Base-by-base conservation (phyloP, 2,888 invertebrate genomes). In the Agelastica alni region DNA sequence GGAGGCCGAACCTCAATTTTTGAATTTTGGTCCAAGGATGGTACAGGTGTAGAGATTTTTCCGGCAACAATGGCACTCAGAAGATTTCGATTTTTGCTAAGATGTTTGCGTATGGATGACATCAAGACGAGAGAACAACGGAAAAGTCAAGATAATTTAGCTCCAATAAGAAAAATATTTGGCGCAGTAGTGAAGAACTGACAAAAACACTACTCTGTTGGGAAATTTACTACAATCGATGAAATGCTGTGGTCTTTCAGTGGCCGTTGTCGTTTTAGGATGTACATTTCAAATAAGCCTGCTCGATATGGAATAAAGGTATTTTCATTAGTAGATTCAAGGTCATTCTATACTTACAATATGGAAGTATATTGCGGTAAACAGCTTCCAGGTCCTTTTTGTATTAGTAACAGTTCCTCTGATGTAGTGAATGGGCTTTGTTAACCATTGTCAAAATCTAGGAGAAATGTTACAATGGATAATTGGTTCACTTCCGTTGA, bases 31-130 rank as follows among this genome's bases (percentile, higher is more conserved):
- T 58, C 56, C 13, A 52, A 17, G 26, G 60, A 66, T 51, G 60
- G 64, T 14, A 51, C 52, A 36, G 60, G 63, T 7, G 39, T 65
- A 10, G 61, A 68, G 51, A 61, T 52, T 42, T 66, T 66, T 58
- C 42, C 60, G 4, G 56, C 62, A 5, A 56, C 58, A 18, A 65
- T 66, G 62, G 42, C 48, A 14, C 32, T 44, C 9, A 60, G 58
- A 48, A 31, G 62, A 26, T 66, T 66, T 52, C 54, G 61, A 26
- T 51, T 46, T 31, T 49, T 49, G 18, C 12, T 41, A 17, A 20
- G 49, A 16, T 31, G 49, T n/a, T n/a, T n/a, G n/a, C n/a, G 36
- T 16, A 37, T 10, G 10, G 42, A 17, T 49, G 26, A 41, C 14
- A 41, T 49, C 9, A n/a, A 17, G 28, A 30, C 41, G 4, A 48